phyloP scores from a whole-genome alignment of 2,113 vertebrate species.

The Paradisaea rubra region DNA sequence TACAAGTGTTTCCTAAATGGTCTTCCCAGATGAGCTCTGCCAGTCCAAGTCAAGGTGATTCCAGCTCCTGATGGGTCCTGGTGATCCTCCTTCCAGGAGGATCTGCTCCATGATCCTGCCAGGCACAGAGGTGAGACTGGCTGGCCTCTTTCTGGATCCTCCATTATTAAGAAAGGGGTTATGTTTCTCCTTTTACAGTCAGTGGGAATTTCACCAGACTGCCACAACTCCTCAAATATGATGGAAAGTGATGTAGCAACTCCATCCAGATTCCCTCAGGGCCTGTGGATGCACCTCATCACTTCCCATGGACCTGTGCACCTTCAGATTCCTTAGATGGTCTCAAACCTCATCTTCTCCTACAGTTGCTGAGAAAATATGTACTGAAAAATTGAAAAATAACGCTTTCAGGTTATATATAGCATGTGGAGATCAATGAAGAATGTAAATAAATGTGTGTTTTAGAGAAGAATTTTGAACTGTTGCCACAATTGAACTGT shows the following conservation, averaged over 20 bases:
- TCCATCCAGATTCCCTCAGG: background rate
- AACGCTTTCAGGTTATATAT: background rate
- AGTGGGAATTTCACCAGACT: background rate
- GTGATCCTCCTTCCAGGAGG: background rate
- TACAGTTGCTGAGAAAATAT: background rate
- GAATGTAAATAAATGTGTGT: background rate
- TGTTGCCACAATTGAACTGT: background rate
- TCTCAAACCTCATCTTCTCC: background rate
- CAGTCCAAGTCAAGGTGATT: background rate
- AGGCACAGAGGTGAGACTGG: background rate
- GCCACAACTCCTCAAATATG: background rate
- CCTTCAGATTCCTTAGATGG: background rate
- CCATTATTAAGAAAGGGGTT: background rate
- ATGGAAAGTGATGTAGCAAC: background rate
- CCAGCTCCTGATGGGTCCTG: background rate
- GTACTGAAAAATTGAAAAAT: background rate
- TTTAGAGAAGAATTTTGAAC: background rate
- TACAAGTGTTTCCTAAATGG: background rate
- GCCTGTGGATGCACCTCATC: background rate
- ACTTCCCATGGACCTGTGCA: background rate
- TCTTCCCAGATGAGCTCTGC: background rate
- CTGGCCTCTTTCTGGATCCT: background rate
- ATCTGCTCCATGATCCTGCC: background rate
- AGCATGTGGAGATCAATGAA: background rate
- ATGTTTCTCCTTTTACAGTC: background rate